phyloP scores from a whole-genome alignment of 2,797 vertebrate genomes.

The Chloroceryle inda region DNA sequence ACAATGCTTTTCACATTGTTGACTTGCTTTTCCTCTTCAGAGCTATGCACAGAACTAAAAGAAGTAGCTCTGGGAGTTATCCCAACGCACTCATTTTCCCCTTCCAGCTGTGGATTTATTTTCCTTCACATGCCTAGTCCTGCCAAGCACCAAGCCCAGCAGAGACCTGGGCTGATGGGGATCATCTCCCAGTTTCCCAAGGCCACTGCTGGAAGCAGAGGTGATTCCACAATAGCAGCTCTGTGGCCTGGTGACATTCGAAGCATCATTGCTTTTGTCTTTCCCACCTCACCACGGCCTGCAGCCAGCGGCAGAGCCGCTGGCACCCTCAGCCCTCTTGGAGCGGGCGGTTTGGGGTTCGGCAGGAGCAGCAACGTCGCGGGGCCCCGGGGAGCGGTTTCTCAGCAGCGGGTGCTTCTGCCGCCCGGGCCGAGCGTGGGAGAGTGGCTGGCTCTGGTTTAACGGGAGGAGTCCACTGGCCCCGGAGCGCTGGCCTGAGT shows the following conservation, averaged over 20 bases:
- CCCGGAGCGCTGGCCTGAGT: fast-evolving
- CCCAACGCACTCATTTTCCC: background rate
- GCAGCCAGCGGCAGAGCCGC: fast-evolving
- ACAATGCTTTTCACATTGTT: background rate
- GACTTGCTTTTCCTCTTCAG: background rate
- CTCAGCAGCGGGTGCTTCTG: background rate
- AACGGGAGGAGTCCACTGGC: fast-evolving
- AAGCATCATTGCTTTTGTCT: fast-evolving
- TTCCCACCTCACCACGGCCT: background rate
- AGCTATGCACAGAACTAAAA: background rate
- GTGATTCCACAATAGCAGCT: fast-evolving
- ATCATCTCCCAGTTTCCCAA: background rate
- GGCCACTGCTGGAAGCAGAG: background rate
- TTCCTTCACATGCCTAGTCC: fast-evolving
- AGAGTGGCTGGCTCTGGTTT: background rate
- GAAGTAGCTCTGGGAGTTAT: background rate
- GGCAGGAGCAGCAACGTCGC: fast-evolving
- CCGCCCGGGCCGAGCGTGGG: background rate
- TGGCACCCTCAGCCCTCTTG: fast-evolving
- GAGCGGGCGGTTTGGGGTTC: background rate
- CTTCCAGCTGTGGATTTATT: background rate
- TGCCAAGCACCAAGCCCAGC: background rate
- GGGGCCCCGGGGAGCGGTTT: fast-evolving
- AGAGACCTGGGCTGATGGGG: background rate
- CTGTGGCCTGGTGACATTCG: background rate